phyloP scores from a whole-genome alignment of 1,140 invertebrate genomes.

The Bilobella aurantiaca region DNA sequence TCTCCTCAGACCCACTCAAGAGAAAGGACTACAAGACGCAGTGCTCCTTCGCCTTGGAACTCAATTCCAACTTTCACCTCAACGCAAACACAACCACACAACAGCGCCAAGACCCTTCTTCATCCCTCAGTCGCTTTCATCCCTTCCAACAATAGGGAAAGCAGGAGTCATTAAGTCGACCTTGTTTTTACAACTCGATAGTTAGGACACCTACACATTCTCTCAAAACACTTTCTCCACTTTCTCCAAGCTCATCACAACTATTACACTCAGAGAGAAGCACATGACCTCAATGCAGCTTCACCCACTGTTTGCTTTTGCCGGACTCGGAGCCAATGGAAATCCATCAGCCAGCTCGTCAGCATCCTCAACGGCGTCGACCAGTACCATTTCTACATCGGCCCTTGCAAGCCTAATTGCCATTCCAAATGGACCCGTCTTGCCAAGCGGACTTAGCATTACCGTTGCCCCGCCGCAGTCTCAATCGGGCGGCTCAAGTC shows the following conservation, averaged over 20 bases:
- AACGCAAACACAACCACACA: constrained; percentile 9
- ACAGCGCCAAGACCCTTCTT: neutral
- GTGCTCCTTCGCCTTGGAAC: constrained; percentile 26
- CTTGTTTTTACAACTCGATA: no score
- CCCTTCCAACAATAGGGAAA: no score
- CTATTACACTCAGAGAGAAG: no score
- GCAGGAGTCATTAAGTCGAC: no score
- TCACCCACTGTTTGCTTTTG: constrained; percentile 30
- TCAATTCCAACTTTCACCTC: constrained; percentile 28
- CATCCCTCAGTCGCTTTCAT: constrained; percentile 1
- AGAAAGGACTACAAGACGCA: constrained; percentile 20
- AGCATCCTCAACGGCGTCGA: constrained; percentile 6
- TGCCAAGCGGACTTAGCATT: constrained; percentile 22
- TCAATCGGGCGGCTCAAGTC: no score
- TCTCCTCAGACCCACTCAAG: constrained; percentile 5
- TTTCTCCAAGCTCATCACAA: no score
- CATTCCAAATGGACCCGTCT: neutral
- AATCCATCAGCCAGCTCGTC: neutral
- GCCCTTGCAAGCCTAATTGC: constrained; percentile 1
- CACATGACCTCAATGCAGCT: constrained; percentile 24
- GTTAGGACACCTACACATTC: no score
- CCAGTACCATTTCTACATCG: constrained; percentile 6
- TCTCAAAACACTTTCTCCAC: no score
- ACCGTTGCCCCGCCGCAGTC: constrained; percentile 23
- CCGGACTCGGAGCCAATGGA: neutral